phyloP scores from a whole-genome alignment of 2,888 invertebrate genomes.

The Amphipyra tragopoginis region DNA sequence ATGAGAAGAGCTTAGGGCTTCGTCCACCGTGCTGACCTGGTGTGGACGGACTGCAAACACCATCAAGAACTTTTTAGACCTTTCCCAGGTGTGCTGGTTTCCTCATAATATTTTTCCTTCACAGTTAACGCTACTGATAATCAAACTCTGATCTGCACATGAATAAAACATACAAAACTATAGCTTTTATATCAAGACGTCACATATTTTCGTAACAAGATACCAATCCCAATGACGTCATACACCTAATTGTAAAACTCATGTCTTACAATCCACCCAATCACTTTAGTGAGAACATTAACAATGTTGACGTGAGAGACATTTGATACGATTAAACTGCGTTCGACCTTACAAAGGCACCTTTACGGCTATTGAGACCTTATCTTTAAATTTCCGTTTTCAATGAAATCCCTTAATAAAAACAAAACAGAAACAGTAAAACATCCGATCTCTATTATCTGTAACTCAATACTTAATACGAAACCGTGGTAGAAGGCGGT shows the following conservation, averaged over 20 bases:
- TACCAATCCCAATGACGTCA: slow-evolving; percentile 23
- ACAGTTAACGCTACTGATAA: no score
- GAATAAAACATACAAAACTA: no score
- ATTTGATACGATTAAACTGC: slow-evolving; percentile 60
- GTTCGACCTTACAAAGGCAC: slow-evolving; percentile 58
- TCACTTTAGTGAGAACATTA: slow-evolving; percentile 45
- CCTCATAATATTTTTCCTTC: no score
- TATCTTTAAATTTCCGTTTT: slow-evolving; percentile 69
- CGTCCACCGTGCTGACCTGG: no score
- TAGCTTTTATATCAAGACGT: slow-evolving; percentile 36
- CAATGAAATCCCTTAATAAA: slow-evolving; percentile 72
- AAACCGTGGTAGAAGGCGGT: slow-evolving; percentile 77
- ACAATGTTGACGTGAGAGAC: slow-evolving; percentile 51
- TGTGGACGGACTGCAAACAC: no score
- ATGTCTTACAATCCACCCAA: slow-evolving; percentile 47
- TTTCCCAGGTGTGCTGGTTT: no score
- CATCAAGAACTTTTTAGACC: no score
- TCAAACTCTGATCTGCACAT: no score
- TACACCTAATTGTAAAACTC: slow-evolving; percentile 46
- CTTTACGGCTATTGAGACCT: slow-evolving; percentile 65
- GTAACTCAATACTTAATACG: slow-evolving; percentile 79
- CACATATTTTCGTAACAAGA: slow-evolving; percentile 27
- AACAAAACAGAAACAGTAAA: slow-evolving; percentile 65
- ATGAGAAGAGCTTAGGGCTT: no score
- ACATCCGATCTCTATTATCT: slow-evolving; percentile 77